These are phyloP conservation scores for Gymnocephalus cernua DNA, from an alignment of 2,113 vertebrate species.

Conservation along the genomic window DNA sequence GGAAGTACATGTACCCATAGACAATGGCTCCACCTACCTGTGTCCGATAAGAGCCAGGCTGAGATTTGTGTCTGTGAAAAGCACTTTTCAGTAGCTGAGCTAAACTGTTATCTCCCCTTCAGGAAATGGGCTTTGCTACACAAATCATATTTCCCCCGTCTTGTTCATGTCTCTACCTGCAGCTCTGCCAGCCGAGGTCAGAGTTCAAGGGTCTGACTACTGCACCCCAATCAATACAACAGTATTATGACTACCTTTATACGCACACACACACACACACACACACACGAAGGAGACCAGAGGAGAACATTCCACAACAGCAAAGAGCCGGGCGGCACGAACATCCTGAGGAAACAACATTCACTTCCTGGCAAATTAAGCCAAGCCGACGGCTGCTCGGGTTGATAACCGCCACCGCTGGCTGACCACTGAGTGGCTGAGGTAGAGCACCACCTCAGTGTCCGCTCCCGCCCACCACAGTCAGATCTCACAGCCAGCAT, in stretches of 20 bases:
- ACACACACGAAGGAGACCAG: constrained; percentile 5
- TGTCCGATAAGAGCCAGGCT: constrained; percentile 5
- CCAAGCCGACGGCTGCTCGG: constrained; percentile 53
- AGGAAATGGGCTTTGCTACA: constrained; percentile 31
- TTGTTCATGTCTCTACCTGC: constrained; percentile 39
- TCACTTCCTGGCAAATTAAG: constrained; percentile 84
- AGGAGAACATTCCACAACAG: constrained; percentile 81
- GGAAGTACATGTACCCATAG: background rate
- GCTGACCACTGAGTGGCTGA: constrained; percentile 50
- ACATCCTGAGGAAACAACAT: constrained; percentile 87
- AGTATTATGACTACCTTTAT: constrained; percentile 32
- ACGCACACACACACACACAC: constrained; percentile 34
- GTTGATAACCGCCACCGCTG: constrained; percentile 59
- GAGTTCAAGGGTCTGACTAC: constrained; percentile 48
- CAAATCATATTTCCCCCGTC: background rate
- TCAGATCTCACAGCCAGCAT: constrained; percentile 3
- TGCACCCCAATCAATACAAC: constrained; percentile 24
- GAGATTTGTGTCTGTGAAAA: constrained; percentile 42
- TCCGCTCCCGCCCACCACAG: constrained; percentile 36
- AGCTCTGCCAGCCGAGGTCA: constrained; percentile 17
- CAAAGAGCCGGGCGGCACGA: constrained; percentile 57
- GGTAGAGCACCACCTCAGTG: constrained; percentile 45
- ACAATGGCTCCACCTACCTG: background rate
- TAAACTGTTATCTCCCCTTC: constrained; percentile 7
- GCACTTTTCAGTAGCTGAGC: constrained; percentile 18